Evolutionary conservation across 2,888 invertebrate genomes (phyloP), one percentile per base, ranked within the genome.

Genomic region (Apodemia mormo): DNA sequence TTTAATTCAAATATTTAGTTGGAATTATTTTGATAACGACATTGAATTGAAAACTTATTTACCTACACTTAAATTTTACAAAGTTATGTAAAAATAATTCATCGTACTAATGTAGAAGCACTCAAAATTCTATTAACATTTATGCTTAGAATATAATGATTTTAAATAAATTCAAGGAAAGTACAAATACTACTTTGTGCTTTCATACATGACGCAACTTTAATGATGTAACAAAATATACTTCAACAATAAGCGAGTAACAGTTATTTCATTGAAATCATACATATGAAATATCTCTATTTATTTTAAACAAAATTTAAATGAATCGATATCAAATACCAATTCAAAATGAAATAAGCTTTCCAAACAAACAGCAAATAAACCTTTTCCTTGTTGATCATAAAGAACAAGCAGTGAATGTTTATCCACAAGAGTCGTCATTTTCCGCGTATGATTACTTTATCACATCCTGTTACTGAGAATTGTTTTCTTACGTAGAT

Each of bases 391-490:
- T 66, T 30, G 33, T 70, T 68, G 70, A 72, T 73, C 68, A 71
- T 70, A 69, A 82, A 81, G 61, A 82, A 81, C 80, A 81, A 79
- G 29, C 49, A 66, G 7, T 33, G 33, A 75, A 78, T 80, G 80
- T 81, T 80, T 81, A 81, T 80, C 76, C 76, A 76, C 74, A 78
- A 74, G 77, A 77, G 76, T 71, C 74, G 70, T 77, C 77, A 74
- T 79, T 80, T 83, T 84, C 82, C 85, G 80, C 77, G 78, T 79
- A 71, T 76, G 70, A 74, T 70, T 70, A 74, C 74, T 76, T 71
- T 79, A 79, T 78, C 78, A 80, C 81, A 82, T 85, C 85, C 85
- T 84, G 83, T 79, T 86, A 80, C 81, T 74, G 73, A 81, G 85
- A 86, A 87, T 81, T 85, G 75, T 73, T 72, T 66, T 54, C 52